These are phyloP conservation scores for Sander lucioperca DNA, from an alignment of 2,113 vertebrate species.

Conservation along the genomic window DNA sequence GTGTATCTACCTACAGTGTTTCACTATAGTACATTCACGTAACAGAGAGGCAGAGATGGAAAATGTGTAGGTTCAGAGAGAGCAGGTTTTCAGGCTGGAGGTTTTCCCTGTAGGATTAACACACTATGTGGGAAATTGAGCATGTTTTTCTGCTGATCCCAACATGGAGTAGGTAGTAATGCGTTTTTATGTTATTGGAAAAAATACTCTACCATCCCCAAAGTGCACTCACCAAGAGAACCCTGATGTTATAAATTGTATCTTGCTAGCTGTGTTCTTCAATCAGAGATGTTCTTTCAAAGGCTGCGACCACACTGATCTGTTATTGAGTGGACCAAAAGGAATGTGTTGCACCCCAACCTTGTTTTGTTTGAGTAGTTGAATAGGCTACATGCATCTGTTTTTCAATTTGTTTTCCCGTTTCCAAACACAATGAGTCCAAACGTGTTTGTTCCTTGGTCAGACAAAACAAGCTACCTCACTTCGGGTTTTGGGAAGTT, in stretches of 20 bases:
- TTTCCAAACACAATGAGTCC: background rate
- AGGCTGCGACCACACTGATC: background rate
- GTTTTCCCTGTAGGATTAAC: conserved; percentile 37
- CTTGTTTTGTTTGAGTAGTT: conserved; percentile 6
- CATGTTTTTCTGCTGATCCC: conserved; percentile 7
- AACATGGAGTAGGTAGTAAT: background rate
- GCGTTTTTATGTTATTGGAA: conserved; percentile 15
- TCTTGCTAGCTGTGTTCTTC: conserved; percentile 16
- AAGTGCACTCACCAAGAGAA: background rate
- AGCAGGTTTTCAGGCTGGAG: conserved; percentile 35
- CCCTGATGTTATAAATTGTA: conserved; percentile 8
- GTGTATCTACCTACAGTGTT: conserved; percentile 5
- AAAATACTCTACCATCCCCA: background rate
- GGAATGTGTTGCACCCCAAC: background rate
- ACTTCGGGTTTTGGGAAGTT: too few species aligned
- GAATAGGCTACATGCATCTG: background rate
- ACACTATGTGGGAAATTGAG: conserved; percentile 12
- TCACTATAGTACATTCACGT: conserved; percentile 4
- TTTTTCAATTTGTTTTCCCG: background rate
- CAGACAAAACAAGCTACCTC: too few species aligned
- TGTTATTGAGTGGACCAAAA: background rate
- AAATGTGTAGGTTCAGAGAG: conserved; percentile 49
- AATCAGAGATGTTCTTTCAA: background rate
- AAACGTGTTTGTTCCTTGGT: background rate
- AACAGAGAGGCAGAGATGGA: conserved; percentile 16